These are phyloP conservation scores for Anguilla rostrata DNA, from an alignment of 2,113 vertebrate genomes.

Conservation along the genomic window DNA sequence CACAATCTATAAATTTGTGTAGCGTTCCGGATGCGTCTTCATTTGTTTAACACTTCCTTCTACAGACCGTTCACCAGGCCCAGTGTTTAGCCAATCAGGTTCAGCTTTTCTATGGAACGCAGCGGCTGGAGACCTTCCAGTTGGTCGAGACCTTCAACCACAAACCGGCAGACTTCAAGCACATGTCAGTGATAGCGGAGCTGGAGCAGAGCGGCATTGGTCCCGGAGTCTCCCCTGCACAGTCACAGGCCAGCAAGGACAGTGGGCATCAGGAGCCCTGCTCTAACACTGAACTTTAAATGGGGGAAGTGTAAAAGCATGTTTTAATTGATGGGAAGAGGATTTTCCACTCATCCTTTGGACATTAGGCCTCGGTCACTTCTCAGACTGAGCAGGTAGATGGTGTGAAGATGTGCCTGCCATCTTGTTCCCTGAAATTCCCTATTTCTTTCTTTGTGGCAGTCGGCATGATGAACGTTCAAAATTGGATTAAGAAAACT, in stretches of 20 bases:
- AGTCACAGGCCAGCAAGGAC: not conserved
- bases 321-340: not conserved
- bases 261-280: not conserved
- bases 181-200: slow-evolving; percentile 87
- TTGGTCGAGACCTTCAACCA: slow-evolving; percentile 92
- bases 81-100: slow-evolving; percentile 94
- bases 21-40: not conserved
- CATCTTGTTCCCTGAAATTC: not conserved
- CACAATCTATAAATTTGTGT: not conserved
- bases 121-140: slow-evolving; percentile 71
- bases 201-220: slow-evolving; percentile 85
- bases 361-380: not conserved
- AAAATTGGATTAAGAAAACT: not conserved
- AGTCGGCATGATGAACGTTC: not conserved
- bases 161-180: slow-evolving; percentile 82
- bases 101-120: slow-evolving; percentile 88
- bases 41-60: slow-evolving; percentile 25
- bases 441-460: no score
- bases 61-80: slow-evolving; percentile 84
- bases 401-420: not conserved
- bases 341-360: not conserved
- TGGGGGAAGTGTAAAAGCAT: not conserved
- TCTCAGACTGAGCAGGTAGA: not conserved
- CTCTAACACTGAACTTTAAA: not conserved
- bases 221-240: slow-evolving; percentile 18